Evolutionary conservation across 2,113 vertebrate genomes (phyloP).

Genomic region (Myotis davidii): DNA sequence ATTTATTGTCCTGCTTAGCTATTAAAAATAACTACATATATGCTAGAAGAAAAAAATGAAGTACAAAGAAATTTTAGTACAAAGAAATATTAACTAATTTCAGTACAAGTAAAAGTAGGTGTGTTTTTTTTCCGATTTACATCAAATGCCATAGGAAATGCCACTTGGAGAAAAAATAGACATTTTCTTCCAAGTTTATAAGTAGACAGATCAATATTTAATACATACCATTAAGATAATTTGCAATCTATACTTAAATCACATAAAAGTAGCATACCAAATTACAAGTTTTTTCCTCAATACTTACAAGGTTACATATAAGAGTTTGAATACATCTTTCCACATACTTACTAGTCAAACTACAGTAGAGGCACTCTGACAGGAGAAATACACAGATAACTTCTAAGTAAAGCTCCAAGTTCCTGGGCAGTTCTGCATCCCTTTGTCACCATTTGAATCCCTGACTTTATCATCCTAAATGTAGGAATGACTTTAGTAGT

Average conservation of each 20-base stretch:
- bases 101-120: constrained; percentile 7
- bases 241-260: constrained; percentile 20
- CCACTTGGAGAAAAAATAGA: background rate
- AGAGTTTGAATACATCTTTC: constrained; percentile 10
- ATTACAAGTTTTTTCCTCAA: constrained; percentile 13
- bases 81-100: constrained; percentile 15
- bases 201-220: background rate
- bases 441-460: constrained; percentile 25
- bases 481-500: constrained; percentile 4
- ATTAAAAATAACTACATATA: constrained; percentile 3
- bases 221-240: background rate
- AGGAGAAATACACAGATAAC: constrained; percentile 37
- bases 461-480: constrained; percentile 7
- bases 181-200: background rate
- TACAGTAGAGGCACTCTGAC: background rate
- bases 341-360: background rate
- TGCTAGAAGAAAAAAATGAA: background rate
- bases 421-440: background rate
- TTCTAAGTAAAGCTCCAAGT: constrained; percentile 51
- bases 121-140: background rate
- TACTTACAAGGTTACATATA: background rate
- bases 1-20: background rate
- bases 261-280: constrained; percentile 45
- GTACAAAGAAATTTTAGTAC: background rate
- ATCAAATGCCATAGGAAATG: background rate